Base-by-base conservation (phyloP, 2,797 vertebrate species). In the Cyclopterus lumpus region DNA sequence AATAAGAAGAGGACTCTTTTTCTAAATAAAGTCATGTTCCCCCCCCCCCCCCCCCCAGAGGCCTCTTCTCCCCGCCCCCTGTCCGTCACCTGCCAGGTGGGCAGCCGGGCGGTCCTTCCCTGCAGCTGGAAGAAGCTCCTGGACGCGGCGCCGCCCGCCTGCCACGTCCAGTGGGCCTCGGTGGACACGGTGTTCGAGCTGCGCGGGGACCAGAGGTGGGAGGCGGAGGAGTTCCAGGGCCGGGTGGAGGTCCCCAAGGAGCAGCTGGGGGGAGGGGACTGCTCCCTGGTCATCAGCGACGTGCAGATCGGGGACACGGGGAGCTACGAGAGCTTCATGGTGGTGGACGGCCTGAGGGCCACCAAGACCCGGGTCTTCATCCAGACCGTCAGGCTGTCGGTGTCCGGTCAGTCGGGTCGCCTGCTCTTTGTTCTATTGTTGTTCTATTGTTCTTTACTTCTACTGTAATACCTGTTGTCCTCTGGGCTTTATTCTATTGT, bases 251-350 rank as follows among this genome's bases (percentile, higher is more conserved):
- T 95, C 0, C 75, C 79, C 0, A 22, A 67, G 72, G 79, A 83
- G 3, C 61, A 22, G 44, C 90, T 95, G 9, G 36, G 1, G 12
- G 64, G 54, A 0, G 94, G 94, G 6, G 88, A 95, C 61, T 95
- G 94, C 42, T 95, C 94, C 0, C 86, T 95, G 77, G 64, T 87
- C 58, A 77, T 95, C 73, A 72, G 3, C 0, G 93, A 95, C 16
- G 91, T 89, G 1, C 92, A 92, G 80, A 82, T 93, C 20, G 36
- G 36, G 0, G 94, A 95, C 59, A 75, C 76, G 0, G 93, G 94
- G 1, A 32, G 68, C 12, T 95, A 95, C 26, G 40, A 94, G 70
- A 90, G 93, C 85, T 95, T 88, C 81, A 68, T 94, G 81, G 54
- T 94, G 71, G 68, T 92, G 44, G 84, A 89, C 0, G 51, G 81